These are phyloP conservation scores for Todus mexicanus DNA, from an alignment of 2,797 vertebrate species.

Conservation along the genomic window DNA sequence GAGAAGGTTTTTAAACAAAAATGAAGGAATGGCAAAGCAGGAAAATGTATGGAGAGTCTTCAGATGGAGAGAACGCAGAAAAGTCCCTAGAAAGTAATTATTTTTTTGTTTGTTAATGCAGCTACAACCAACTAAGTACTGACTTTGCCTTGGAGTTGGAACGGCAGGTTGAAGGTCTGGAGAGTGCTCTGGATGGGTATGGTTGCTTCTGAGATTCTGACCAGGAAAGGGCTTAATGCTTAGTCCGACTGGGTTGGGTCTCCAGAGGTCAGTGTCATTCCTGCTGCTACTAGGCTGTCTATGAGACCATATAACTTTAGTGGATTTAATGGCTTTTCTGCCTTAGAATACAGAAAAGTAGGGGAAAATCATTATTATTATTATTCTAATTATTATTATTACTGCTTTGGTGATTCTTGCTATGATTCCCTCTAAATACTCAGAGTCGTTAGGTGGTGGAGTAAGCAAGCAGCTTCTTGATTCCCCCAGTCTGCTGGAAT, in stretches of 20 bases:
- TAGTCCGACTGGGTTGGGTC: background rate
- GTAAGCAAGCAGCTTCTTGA: background rate
- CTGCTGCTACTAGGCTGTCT: background rate
- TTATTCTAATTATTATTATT: background rate
- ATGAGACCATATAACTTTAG: background rate
- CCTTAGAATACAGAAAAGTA: background rate
- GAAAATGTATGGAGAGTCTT: background rate
- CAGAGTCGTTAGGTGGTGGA: background rate
- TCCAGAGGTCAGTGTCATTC: background rate
- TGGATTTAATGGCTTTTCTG: background rate
- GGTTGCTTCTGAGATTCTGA: background rate
- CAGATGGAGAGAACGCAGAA: background rate
- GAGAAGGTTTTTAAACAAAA: background rate
- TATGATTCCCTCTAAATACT: background rate
- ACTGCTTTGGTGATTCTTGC: background rate
- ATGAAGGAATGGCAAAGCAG: background rate
- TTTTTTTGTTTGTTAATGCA: background rate
- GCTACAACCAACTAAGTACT: background rate
- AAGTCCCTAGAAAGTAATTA: background rate
- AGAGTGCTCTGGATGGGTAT: background rate
- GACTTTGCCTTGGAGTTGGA: background rate
- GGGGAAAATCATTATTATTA: background rate
- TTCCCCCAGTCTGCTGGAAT: background rate
- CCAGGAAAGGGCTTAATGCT: background rate
- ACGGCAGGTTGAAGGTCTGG: background rate